Evolutionary conservation across 2,113 vertebrate genomes (phyloP), one percentile per base, ranked within the genome.

Genomic region (Apodemus speciosus): DNA sequence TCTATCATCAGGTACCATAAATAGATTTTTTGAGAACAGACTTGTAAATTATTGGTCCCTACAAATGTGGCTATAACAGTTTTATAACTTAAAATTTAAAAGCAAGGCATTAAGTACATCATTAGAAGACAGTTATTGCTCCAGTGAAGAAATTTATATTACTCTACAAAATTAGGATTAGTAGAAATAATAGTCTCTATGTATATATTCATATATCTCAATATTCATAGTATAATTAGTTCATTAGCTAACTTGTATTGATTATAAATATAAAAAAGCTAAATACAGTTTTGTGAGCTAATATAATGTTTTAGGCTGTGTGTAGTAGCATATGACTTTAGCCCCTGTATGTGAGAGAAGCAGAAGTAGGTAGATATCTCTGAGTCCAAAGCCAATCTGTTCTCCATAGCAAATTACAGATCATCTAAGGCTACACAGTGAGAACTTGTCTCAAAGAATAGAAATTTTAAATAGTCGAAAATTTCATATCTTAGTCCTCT

Each of bases 61-160:
- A 68, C 10, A 93, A 92, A 40, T 91, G 25, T 90, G 49, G 38
- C 35, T 66, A 21, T 72, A 79, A 23, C 25, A 92, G 9, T 76
- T 90, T 21, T 46, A 83, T 83, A 10, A 76, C 76, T 92, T 85
- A 72, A 60, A 92, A 58, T 58, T 96, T 93, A 88, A 92, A 95
- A 85, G 32, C 3, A 25, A 89, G 40, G 83, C 49, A 91, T 30
- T 51, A 27, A 76, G 75, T 13, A 90, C 25, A 43, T 53, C 35
- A 46, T 76, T 46, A 69, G 53, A 95, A 97, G 69, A 89, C 53
- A 66, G 62, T 75, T 75, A 90, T 66, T 96, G 11, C 46, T 76
- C 7, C 2, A 75, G 1, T 85, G 76, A 91, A 96, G 62, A 95
- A 88, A 75, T 86, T 46, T 92, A 85, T 76, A 85, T 76, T 94